Evolutionary conservation across 2,888 invertebrate species (phyloP).

Genomic region (Monopis laevigella): DNA sequence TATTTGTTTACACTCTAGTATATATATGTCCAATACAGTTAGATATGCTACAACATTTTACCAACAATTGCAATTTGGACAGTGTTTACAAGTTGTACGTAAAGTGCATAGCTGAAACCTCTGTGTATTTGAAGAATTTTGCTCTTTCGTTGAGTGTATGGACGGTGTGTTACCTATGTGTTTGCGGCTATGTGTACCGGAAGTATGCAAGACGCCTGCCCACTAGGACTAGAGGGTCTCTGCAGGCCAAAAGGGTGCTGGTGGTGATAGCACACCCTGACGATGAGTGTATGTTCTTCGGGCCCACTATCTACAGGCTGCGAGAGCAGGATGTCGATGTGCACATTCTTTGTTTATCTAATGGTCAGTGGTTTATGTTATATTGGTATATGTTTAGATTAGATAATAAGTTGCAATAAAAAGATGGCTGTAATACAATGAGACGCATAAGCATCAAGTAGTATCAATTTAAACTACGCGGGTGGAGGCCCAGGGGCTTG

Average conservation of each 20-base stretch:
- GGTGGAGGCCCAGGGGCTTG: too few species aligned
- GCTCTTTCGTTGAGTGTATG: slow-evolving; percentile 60
- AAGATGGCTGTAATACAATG: too few species aligned
- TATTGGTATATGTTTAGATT: too few species aligned
- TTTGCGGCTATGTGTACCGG: slow-evolving; percentile 60
- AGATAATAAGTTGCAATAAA: too few species aligned
- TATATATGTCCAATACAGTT: too few species aligned
- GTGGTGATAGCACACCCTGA: slow-evolving; percentile 96
- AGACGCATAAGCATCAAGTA: too few species aligned
- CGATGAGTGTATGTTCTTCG: slow-evolving; percentile 99
- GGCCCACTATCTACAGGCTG: slow-evolving; percentile 83
- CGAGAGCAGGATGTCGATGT: slow-evolving; percentile 73
- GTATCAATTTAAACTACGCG: too few species aligned
- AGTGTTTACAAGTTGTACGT: slow-evolving; percentile 43
- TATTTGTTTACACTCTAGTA: too few species aligned
- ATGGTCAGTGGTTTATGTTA: too few species aligned
- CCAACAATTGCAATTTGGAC: too few species aligned
- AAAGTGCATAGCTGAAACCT: slow-evolving; percentile 40
- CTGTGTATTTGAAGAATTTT: slow-evolving; percentile 48
- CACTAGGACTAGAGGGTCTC: slow-evolving; percentile 55
- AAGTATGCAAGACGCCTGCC: slow-evolving; percentile 59
- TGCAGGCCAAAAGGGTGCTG: slow-evolving; percentile 71
- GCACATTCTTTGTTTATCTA: slow-evolving; percentile 85
- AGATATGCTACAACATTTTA: too few species aligned
- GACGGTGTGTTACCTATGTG: slow-evolving; percentile 57